phyloP scores from a whole-genome alignment of 1,140 invertebrate species.

The Drosophila simulans region DNA sequence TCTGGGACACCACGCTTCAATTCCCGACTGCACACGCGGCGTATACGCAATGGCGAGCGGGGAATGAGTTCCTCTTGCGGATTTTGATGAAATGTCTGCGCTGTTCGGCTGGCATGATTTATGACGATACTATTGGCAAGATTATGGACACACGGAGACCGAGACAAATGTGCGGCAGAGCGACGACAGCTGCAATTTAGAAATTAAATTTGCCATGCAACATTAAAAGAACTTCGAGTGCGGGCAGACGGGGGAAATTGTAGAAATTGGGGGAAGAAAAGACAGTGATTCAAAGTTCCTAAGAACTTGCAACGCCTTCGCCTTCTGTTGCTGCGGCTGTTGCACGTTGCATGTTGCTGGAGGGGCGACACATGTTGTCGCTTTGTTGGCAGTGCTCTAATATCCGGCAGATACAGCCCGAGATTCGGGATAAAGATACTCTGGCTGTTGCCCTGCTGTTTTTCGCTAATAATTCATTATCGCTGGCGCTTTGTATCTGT shows the following conservation, averaged over 20 bases:
- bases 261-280: not conserved
- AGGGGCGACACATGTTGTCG: conserved; percentile 54
- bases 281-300: conserved; percentile 57
- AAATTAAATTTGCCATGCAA: conserved; percentile 83
- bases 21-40: conserved; percentile 35
- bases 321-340: conserved; percentile 22
- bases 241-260: not conserved
- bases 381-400: conserved; percentile 55
- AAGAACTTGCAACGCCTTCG: conserved; percentile 56
- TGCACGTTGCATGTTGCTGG: conserved; percentile 27
- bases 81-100: conserved; percentile 58
- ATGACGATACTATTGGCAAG: conserved; percentile 67
- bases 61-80: not conserved
- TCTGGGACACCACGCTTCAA: conserved; percentile 48
- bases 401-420: conserved; percentile 63
- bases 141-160: conserved; percentile 47
- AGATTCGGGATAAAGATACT: conserved; percentile 29
- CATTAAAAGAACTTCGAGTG: conserved; percentile 61
- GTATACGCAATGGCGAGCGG: conserved; percentile 37
- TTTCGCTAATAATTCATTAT: conserved; percentile 75
- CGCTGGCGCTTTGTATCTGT: conserved; percentile 50
- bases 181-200: conserved; percentile 81
- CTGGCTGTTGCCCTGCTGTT: conserved; percentile 3
- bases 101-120: conserved; percentile 60
- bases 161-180: conserved; percentile 42